These are phyloP conservation scores for Ailurus styani DNA, from an alignment of 2,113 vertebrate species.

Conservation along the genomic window DNA sequence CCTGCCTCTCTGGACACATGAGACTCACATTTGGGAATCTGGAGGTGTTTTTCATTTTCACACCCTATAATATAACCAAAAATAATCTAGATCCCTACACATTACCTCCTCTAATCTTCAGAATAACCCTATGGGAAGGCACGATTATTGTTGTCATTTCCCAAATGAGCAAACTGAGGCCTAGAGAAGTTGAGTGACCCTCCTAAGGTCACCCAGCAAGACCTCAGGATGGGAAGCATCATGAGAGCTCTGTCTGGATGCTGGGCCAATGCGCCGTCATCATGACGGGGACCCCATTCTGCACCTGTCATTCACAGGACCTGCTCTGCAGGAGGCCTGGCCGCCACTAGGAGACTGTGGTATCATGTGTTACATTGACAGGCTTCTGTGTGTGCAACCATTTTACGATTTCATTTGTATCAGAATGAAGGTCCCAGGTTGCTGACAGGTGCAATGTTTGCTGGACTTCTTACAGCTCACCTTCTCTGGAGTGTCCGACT, in stretches of 20 bases:
- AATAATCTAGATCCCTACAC: neutral
- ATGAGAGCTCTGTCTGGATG: neutral
- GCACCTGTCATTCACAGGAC: neutral
- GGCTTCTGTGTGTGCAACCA: neutral
- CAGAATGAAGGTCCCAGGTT: neutral
- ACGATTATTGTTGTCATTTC: neutral
- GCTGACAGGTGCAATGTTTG: neutral
- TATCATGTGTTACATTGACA: accelerated
- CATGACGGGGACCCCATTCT: neutral
- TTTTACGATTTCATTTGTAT: neutral
- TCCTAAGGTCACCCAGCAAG: neutral
- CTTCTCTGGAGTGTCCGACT: neutral
- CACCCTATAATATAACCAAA: neutral
- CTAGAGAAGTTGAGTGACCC: neutral
- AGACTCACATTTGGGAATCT: neutral
- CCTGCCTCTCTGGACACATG: neutral
- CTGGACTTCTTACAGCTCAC: neutral
- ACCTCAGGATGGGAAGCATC: too few relatives aligned
- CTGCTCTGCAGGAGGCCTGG: too few relatives aligned
- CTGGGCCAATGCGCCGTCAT: neutral
- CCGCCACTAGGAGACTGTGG: neutral
- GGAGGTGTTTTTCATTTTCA: neutral
- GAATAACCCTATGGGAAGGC: neutral
- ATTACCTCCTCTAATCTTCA: neutral
- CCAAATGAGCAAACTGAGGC: neutral